Percentiles rank a stretch among this genome's conserved stretches.
phyloP scores from a whole-genome alignment of 2,797 vertebrate species.

The Xyrichtys novacula region DNA sequence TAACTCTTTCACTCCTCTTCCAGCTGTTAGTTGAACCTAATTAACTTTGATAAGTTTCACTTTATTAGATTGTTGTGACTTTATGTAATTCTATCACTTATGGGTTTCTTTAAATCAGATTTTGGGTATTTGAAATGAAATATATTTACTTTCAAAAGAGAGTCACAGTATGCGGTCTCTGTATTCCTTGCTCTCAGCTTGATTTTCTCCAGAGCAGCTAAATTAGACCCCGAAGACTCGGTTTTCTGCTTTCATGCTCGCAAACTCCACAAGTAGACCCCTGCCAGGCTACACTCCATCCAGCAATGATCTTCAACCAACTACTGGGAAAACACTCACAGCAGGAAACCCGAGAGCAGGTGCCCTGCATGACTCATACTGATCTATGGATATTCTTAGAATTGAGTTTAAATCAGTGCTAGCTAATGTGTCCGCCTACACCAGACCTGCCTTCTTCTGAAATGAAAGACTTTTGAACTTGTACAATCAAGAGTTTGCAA shows the following conservation, averaged over 20 bases:
- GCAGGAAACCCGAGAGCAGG: conserved; percentile 62
- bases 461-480: no score
- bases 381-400: conserved; percentile 57
- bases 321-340: conserved; percentile 64
- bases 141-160: conserved; percentile 23
- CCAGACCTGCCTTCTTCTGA: conserved; percentile 17
- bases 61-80: no score
- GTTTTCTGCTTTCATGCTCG: conserved; percentile 37
- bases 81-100: no score
- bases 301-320: conserved; percentile 59
- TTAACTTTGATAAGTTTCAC: no score
- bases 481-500: no score
- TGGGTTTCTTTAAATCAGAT: no score
- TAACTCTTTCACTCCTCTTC: no score
- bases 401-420: conserved; percentile 56
- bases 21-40: no score
- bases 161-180: conserved; percentile 28
- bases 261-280: conserved; percentile 68
- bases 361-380: conserved; percentile 66
- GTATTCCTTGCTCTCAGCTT: conserved; percentile 18
- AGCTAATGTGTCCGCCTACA: conserved; percentile 32
- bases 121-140: background rate
- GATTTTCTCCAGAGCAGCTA: conserved; percentile 20
- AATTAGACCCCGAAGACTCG: conserved; percentile 51
- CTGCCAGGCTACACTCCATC: conserved; percentile 45